Conservation (phyloP, 2,113 vertebrate species). For the Tachysurus fulvidraco region DNA sequence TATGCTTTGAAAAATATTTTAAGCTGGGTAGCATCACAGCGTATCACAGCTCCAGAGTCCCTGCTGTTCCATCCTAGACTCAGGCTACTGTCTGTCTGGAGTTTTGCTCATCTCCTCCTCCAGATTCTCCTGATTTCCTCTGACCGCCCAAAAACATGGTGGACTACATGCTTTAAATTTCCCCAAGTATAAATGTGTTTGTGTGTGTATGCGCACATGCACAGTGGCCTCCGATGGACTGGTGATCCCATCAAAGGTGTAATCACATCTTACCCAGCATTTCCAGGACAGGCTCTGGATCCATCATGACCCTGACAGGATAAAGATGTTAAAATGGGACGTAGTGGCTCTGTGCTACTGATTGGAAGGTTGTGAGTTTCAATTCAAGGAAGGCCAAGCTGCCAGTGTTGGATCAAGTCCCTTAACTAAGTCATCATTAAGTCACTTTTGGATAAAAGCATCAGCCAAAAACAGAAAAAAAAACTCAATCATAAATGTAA, state of each 20-base stretch:
- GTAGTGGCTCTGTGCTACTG: not conserved
- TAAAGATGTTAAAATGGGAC: not conserved
- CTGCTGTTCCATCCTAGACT: not conserved
- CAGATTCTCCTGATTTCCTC: not conserved
- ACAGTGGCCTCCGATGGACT: not conserved
- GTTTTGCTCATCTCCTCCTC: not conserved
- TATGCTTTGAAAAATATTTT: not conserved
- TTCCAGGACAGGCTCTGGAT: not conserved
- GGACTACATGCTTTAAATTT: not conserved
- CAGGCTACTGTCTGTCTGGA: not conserved
- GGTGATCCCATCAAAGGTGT: not conserved
- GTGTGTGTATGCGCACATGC: not conserved
- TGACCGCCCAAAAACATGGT: not conserved
- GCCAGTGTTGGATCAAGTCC: not conserved
- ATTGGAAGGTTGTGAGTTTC: not conserved
- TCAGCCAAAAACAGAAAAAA: not conserved
- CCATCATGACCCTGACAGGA: not conserved
- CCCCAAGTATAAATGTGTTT: not conserved
- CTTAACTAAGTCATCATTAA: not conserved
- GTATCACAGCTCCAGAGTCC: not conserved
- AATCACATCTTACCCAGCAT: not conserved
- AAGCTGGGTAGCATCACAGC: too few relatives aligned
- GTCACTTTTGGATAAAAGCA: not conserved
- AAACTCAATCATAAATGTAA: not conserved
- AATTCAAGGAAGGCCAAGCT: not conserved